Evolutionary conservation across 2,797 vertebrate species (phyloP).

Genomic region (Betta splendens): DNA sequence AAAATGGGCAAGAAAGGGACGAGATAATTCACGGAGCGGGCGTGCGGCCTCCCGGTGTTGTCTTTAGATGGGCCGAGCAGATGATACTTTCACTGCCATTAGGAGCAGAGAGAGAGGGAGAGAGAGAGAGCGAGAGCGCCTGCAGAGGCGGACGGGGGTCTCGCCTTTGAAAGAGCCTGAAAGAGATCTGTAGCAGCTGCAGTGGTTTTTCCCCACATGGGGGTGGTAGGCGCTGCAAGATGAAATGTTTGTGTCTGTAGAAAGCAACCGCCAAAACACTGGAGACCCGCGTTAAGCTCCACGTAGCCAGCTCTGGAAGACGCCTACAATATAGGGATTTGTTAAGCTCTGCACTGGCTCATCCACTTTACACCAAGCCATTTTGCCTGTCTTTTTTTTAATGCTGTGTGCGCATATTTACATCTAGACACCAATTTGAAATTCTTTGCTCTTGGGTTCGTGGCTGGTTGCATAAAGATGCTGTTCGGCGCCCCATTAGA

Average conservation of each 20-base stretch:
- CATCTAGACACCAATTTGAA: constrained; percentile 9
- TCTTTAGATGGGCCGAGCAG: constrained; percentile 62
- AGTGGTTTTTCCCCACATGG: constrained; percentile 94
- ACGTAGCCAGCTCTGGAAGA: constrained; percentile 70
- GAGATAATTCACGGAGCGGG: constrained; percentile 52
- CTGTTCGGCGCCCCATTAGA: no score
- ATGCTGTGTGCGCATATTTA: constrained; percentile 21
- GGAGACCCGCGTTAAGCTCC: constrained; percentile 80
- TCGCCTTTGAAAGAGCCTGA: constrained; percentile 81
- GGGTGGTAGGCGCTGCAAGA: constrained; percentile 95
- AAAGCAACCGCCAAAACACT: constrained; percentile 70
- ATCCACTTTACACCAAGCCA: constrained; percentile 33
- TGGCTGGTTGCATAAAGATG: constrained; percentile 12
- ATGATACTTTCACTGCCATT: constrained; percentile 68
- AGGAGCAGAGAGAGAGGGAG: constrained; percentile 65
- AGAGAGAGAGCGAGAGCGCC: no score
- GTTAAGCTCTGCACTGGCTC: constrained; percentile 34
- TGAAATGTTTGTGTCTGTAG: constrained; percentile 64
- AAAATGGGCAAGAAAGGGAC: constrained; percentile 47
- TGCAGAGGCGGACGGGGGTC: constrained; percentile 74
- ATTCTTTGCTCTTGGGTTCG: constrained; percentile 21
- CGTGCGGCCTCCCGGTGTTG: constrained; percentile 64
- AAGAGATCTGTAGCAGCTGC: constrained; percentile 85
- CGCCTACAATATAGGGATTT: constrained; percentile 55
- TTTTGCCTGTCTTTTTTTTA: constrained; percentile 24